Conservation (phyloP, 2,113 vertebrate genomes). For the Xenus cinereus region DNA sequence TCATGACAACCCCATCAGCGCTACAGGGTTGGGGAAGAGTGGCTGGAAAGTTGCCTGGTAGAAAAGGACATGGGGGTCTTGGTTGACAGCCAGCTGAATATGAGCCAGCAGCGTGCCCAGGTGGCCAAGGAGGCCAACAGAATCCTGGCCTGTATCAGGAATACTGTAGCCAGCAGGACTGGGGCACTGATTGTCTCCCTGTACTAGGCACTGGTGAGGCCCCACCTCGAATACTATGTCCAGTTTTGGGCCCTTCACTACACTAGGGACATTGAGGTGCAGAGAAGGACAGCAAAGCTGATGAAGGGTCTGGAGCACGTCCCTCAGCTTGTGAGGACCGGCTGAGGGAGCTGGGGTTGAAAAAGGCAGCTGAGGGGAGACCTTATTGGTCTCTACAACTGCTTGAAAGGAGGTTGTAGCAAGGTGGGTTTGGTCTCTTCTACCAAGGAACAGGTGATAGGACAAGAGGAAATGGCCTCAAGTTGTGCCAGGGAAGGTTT, state of each 20-base stretch:
- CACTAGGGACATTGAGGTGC: neutral
- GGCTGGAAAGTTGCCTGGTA: neutral
- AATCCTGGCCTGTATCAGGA: neutral
- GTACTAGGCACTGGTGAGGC: neutral
- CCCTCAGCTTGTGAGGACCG: neutral
- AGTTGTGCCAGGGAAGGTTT: neutral
- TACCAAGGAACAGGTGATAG: neutral
- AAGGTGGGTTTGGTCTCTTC: neutral
- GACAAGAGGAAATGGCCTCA: neutral
- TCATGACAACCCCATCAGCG: neutral
- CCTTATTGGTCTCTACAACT: neutral
- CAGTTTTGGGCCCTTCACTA: neutral
- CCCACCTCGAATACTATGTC: neutral
- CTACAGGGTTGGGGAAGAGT: neutral
- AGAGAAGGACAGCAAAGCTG: neutral
- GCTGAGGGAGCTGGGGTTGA: neutral
- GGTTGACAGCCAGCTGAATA: too few species aligned
- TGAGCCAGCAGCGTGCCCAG: neutral
- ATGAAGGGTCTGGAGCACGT: neutral
- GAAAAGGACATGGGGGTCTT: neutral
- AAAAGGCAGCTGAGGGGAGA: neutral
- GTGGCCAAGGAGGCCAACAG: neutral
- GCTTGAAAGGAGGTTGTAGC: neutral
- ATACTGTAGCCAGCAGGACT: neutral
- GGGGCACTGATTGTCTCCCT: neutral